Evolutionary conservation across 2,797 vertebrate species (phyloP).

Genomic region (Macropus fuliginosus): DNA sequence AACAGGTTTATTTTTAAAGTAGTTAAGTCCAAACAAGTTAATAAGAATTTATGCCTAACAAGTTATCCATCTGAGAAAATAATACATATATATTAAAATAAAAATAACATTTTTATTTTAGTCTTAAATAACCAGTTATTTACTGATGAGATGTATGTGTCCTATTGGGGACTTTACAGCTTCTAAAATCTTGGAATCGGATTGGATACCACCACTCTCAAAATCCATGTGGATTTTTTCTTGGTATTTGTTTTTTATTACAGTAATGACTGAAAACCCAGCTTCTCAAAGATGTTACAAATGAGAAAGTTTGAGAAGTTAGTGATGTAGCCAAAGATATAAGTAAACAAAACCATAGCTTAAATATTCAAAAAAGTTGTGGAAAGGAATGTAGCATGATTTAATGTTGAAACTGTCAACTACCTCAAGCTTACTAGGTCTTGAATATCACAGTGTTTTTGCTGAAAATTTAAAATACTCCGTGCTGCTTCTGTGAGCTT

Average conservation of each 20-base stretch:
- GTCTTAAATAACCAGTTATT: background rate
- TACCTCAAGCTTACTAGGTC: background rate
- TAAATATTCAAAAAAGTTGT: background rate
- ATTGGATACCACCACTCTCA: background rate
- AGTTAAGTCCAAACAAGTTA: background rate
- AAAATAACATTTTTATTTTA: background rate
- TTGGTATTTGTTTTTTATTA: background rate
- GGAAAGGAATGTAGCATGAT: background rate
- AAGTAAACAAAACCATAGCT: background rate
- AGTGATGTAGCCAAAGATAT: background rate
- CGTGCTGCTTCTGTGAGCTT: background rate
- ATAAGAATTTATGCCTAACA: background rate
- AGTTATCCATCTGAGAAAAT: background rate
- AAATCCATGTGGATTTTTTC: background rate
- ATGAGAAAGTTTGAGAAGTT: background rate
- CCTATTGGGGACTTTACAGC: background rate
- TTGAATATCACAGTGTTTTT: background rate
- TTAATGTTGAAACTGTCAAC: background rate
- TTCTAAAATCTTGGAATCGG: background rate
- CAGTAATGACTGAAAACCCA: background rate
- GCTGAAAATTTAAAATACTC: background rate
- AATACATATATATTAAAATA: background rate
- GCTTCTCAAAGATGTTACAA: background rate
- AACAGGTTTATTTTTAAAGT: background rate
- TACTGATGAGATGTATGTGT: background rate